Evolutionary conservation across 2,888 invertebrate species (phyloP).

Genomic region (Magallana nippona): DNA sequence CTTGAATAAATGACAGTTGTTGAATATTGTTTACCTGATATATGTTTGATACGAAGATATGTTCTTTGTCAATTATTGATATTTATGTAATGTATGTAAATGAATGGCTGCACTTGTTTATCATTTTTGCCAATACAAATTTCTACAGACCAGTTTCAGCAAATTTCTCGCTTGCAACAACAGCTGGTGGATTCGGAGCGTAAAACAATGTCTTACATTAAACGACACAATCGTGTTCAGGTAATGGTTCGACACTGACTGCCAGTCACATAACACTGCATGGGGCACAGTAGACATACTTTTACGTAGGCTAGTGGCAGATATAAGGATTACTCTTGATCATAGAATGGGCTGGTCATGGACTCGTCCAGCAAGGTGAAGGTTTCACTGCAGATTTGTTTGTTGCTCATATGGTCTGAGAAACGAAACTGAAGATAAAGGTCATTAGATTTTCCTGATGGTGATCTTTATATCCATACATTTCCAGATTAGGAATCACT

Average conservation of each 20-base stretch:
- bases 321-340: not conserved
- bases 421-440: too few species aligned
- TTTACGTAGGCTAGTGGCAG: not conserved
- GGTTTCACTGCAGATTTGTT: too few species aligned
- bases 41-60: too few species aligned
- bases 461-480: too few species aligned
- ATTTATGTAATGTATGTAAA: not conserved
- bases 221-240: conserved; percentile 77
- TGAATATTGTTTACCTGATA: too few species aligned
- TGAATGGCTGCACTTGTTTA: not conserved
- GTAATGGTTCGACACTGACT: conserved; percentile 54
- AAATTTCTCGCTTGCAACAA: conserved; percentile 69
- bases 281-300: not conserved
- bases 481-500: too few species aligned
- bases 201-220: conserved; percentile 75
- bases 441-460: too few species aligned
- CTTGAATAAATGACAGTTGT: too few species aligned
- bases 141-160: conserved; percentile 62
- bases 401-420: too few species aligned
- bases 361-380: too few species aligned
- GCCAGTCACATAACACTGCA: conserved; percentile 12
- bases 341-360: too few species aligned
- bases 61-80: too few species aligned
- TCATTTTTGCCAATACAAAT: conserved; percentile 7
- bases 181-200: conserved; percentile 74